Base-by-base conservation (phyloP, 2,797 vertebrate species). In the Lepus townsendii region DNA sequence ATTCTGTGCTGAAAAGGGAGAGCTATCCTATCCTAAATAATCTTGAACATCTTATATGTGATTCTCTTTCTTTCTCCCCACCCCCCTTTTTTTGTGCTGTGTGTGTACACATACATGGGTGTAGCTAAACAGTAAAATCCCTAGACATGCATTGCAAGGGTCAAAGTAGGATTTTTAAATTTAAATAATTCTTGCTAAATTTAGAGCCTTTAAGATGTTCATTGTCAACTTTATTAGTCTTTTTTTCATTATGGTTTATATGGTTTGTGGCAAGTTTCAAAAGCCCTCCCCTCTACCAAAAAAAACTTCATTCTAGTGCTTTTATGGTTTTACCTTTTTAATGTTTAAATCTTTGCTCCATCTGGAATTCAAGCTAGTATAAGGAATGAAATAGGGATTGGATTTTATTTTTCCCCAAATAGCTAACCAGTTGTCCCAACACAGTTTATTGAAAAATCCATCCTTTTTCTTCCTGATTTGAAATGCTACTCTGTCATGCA, bases 291-390 rank as follows among this genome's bases (percentile, higher is more conserved):
- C 47, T 93, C 54, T 90, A 84, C 30, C 79, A 85, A 95, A 93
- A 85, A 32, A 93, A 83, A 32, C 32, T 73, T 83, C 65, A 78
- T 88, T 92, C 69, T 60, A 26, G 65, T 77, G 35, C 42, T 72
- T 95, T 95, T 94, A 93, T 90, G 88, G 47, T 71, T 96, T 95
- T 83, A 75, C 88, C 69, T 94, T 95, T 93, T 84, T 76, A 78
- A 75, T 89, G 92, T 88, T 96, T 94, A 94, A 96, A 96, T 96
- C 71, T 94, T 90, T 88, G 86, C 42, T 93, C 78, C 62, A 68
- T 93, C 78, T 92, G 75, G 92, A 95, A 94, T 93, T 95, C 90
- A 92, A 82, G 78, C 90, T 88, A 95, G 79, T 83, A 54, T 90
- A 92, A 94, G 60, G 83, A 80, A 32, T 88, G 91, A 94, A 95